phyloP scores from a whole-genome alignment of 2,797 vertebrate genomes.

The Lateolabrax maculatus region DNA sequence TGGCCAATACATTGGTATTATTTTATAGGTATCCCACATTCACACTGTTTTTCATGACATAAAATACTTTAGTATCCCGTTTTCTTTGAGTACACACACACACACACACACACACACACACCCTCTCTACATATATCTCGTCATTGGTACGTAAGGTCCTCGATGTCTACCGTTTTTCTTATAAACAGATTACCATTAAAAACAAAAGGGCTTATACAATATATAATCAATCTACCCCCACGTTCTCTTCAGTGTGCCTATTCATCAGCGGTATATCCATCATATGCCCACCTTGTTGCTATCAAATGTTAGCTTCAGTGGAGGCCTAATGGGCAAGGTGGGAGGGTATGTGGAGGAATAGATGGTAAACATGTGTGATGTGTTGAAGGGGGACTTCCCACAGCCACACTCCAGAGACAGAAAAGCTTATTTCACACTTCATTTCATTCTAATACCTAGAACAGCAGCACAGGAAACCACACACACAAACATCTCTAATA shows the following conservation, averaged over 20 bases:
- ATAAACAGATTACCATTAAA: not conserved
- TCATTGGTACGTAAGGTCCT: not conserved
- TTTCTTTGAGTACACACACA: not conserved
- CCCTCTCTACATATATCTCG: not conserved
- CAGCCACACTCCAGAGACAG: constrained; percentile 83
- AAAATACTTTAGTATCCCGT: too few species aligned
- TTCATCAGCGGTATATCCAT: constrained; percentile 30
- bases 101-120: too few species aligned
- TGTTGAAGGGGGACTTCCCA: constrained; percentile 80
- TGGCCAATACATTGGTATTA: too few species aligned
- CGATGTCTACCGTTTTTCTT: not conserved
- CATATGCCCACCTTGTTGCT: constrained; percentile 36
- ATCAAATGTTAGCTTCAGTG: constrained; percentile 44
- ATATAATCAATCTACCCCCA: not conserved
- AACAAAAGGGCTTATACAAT: not conserved
- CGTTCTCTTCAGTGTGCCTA: not conserved
- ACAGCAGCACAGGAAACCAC: constrained; percentile 69
- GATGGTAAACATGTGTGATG: constrained; percentile 76
- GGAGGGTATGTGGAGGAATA: constrained; percentile 46
- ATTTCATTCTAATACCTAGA: constrained; percentile 86
- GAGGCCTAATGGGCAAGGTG: constrained; percentile 53
- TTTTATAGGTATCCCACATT: not conserved
- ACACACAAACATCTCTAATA: constrained; percentile 52
- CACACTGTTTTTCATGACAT: not conserved
- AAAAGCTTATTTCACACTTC: constrained; percentile 89